These are phyloP conservation scores for Peromyscus polionotus DNA, from an alignment of 2,113 vertebrate species.

Conservation along the genomic window DNA sequence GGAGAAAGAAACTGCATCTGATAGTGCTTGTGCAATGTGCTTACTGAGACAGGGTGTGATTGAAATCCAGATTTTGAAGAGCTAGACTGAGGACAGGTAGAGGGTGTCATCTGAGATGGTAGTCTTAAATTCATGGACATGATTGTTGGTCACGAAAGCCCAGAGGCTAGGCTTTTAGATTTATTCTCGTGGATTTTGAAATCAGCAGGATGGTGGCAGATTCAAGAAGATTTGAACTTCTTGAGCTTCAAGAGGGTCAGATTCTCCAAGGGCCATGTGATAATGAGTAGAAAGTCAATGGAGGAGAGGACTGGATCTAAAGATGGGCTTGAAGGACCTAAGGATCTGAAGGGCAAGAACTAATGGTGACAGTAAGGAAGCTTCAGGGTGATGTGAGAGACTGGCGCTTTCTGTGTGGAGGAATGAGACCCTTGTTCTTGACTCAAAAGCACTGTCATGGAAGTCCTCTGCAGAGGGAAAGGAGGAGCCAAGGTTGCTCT, in stretches of 20 bases:
- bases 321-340: too few relatives aligned
- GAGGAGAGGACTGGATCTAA: not conserved
- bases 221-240: too few relatives aligned
- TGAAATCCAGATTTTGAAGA: not conserved
- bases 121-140: not conserved
- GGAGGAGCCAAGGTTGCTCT: fast-evolving
- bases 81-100: not conserved
- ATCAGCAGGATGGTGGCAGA: not conserved
- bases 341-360: too few relatives aligned
- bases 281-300: not conserved
- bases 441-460: fast-evolving
- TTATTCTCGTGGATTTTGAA: not conserved
- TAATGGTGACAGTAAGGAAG: not conserved
- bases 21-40: fast-evolving
- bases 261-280: not conserved
- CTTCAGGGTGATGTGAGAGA: fast-evolving
- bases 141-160: not conserved
- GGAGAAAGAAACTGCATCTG: not conserved
- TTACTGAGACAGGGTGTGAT: not conserved
- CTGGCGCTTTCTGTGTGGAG: fast-evolving
- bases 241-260: too few relatives aligned
- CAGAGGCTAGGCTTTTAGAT: not conserved
- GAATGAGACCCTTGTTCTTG: not conserved
- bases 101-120: not conserved
- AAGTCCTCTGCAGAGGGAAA: not conserved